A percentile compares a stretch with the other conserved stretches of the same genome.
Conservation (phyloP, 1,140 invertebrate species). For the Aphaenogaster ashmeadi region DNA sequence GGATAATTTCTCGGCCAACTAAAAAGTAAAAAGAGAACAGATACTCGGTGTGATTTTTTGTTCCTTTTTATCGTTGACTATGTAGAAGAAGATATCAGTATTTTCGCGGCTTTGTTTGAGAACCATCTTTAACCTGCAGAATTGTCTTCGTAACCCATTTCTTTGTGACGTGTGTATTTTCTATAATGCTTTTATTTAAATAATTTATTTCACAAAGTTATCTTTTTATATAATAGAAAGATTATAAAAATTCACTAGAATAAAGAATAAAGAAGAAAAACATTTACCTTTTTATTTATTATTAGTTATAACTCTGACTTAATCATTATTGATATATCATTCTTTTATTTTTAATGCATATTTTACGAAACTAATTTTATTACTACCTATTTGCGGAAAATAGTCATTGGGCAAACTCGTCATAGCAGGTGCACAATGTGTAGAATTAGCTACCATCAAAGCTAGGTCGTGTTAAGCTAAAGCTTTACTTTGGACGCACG, state of each 20-base stretch:
- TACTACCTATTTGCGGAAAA: neutral
- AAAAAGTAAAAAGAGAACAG: slow-evolving; percentile 12
- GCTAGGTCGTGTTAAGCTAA: slow-evolving; percentile 57
- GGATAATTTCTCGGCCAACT: slow-evolving; percentile 47
- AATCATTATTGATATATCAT: neutral
- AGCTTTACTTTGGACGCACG: slow-evolving; percentile 61
- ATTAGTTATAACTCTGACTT: neutral
- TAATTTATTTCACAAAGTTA: slow-evolving; percentile 3
- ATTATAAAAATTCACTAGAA: neutral
- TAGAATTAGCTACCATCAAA: slow-evolving; percentile 52
- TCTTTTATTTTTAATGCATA: neutral
- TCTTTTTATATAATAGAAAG: neutral
- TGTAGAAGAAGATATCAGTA: neutral
- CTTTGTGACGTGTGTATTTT: neutral
- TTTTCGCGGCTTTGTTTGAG: neutral
- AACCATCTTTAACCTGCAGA: neutral
- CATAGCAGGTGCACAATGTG: slow-evolving; percentile 46
- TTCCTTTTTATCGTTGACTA: neutral
- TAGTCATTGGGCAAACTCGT: slow-evolving; percentile 12
- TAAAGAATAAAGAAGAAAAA: neutral
- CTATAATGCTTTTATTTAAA: slow-evolving; percentile 7
- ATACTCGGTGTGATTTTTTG: neutral
- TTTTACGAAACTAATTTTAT: neutral
- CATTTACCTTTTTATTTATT: neutral
- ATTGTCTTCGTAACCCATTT: neutral